phyloP scores from a whole-genome alignment of 2,797 vertebrate species.

The Enteromius mattozi region DNA sequence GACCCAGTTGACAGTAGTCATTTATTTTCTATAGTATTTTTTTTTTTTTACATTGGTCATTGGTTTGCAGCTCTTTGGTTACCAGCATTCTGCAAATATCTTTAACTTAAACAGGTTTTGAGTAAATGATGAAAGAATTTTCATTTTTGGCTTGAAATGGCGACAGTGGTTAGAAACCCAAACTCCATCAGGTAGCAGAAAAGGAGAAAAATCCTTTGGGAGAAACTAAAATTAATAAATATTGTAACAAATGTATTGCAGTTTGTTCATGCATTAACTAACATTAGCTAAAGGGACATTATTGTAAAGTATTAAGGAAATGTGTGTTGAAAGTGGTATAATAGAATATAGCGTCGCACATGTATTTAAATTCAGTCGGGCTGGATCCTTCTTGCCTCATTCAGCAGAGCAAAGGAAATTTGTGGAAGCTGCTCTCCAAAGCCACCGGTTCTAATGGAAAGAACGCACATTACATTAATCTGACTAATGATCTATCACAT shows the following conservation, averaged over 20 bases:
- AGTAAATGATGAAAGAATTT: background rate
- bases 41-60: background rate
- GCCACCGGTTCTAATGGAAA: constrained; percentile 67
- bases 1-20: background rate
- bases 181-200: background rate
- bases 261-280: background rate
- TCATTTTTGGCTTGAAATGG: background rate
- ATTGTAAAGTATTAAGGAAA: background rate
- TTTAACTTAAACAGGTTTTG: background rate
- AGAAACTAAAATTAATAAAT: background rate
- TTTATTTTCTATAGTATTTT: background rate
- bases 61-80: background rate
- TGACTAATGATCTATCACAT: constrained; percentile 85
- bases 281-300: background rate
- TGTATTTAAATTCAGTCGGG: constrained; percentile 50
- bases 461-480: constrained; percentile 84
- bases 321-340: background rate
- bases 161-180: too few relatives aligned
- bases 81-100: background rate
- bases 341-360: background rate
- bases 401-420: constrained; percentile 66
- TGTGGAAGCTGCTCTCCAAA: constrained; percentile 64
- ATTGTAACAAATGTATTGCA: background rate
- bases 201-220: background rate
- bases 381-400: constrained; percentile 21